These are phyloP conservation scores for Tokudaia tokunoshimensis DNA, from an alignment of 2,797 vertebrate genomes.

Conservation along the genomic window DNA sequence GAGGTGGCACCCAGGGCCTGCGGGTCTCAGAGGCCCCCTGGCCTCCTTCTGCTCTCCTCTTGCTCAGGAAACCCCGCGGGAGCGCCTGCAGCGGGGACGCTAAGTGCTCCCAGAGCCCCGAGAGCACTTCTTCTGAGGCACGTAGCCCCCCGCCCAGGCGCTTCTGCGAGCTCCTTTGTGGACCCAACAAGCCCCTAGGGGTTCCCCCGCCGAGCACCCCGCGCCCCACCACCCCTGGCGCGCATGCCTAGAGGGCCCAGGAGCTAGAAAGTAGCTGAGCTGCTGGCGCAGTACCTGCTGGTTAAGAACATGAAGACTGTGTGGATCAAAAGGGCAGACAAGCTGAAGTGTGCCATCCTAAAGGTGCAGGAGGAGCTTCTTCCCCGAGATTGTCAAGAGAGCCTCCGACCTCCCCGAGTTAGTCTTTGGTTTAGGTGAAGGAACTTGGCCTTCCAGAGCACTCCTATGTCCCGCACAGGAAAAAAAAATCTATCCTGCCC, in stretches of 20 bases:
- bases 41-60: conserved; percentile 46
- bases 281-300: conserved; percentile 62
- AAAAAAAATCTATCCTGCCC: background rate
- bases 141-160: background rate
- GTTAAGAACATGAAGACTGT: background rate
- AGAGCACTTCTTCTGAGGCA: conserved; percentile 39
- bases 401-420: conserved; percentile 35
- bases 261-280: conserved; percentile 59
- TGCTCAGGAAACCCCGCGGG: background rate
- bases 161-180: conserved; percentile 30
- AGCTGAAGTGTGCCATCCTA: conserved; percentile 47
- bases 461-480: background rate
- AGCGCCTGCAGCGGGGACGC: background rate
- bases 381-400: conserved; percentile 41
- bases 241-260: conserved; percentile 43
- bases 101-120: conserved; percentile 4
- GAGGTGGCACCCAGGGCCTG: conserved; percentile 50
- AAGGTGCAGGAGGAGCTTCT: conserved; percentile 50
- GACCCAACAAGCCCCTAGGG: conserved; percentile 8
- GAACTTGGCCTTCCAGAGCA: conserved; percentile 27
- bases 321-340: conserved; percentile 28
- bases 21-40: conserved; percentile 31
- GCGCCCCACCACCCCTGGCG: conserved; percentile 5
- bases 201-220: background rate
- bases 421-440: conserved; percentile 55